phyloP scores from a whole-genome alignment of 2,797 vertebrate species.

The Myiotriccus ornatus region DNA sequence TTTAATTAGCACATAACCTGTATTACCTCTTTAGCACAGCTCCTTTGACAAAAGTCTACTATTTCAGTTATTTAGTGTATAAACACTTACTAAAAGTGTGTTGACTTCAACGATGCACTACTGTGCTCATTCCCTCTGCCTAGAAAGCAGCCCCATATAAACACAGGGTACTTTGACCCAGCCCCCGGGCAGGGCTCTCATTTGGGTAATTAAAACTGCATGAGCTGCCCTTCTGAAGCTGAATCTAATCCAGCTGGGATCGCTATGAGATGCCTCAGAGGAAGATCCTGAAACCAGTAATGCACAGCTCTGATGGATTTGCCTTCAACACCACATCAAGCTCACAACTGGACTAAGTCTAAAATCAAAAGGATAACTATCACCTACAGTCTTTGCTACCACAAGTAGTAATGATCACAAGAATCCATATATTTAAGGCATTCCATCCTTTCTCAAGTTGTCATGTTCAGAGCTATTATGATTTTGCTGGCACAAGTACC shows the following conservation, averaged over 20 bases:
- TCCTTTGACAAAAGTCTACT: not conserved
- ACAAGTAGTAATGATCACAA: not conserved
- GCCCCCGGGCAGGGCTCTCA: not conserved
- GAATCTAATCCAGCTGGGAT: conserved; percentile 11
- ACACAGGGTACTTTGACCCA: not conserved
- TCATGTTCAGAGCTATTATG: not conserved
- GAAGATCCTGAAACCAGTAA: not conserved
- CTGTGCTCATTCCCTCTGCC: not conserved
- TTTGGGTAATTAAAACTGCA: not conserved
- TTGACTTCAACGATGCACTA: not conserved
- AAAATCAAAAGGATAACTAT: not conserved
- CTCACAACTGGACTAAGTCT: not conserved
- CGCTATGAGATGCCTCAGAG: not conserved
- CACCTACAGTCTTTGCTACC: not conserved
- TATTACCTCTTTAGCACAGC: not conserved
- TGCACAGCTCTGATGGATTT: not conserved
- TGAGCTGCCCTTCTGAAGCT: not conserved
- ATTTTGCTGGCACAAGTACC: not conserved
- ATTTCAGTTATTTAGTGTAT: not conserved
- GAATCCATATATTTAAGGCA: not conserved
- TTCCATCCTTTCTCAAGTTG: not conserved
- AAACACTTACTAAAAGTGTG: not conserved
- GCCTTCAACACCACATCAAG: not conserved
- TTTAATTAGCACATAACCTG: not conserved
- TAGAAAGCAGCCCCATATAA: not conserved